Conservation (phyloP, 1,140 invertebrate genomes). For the Drosophila biarmipes region DNA sequence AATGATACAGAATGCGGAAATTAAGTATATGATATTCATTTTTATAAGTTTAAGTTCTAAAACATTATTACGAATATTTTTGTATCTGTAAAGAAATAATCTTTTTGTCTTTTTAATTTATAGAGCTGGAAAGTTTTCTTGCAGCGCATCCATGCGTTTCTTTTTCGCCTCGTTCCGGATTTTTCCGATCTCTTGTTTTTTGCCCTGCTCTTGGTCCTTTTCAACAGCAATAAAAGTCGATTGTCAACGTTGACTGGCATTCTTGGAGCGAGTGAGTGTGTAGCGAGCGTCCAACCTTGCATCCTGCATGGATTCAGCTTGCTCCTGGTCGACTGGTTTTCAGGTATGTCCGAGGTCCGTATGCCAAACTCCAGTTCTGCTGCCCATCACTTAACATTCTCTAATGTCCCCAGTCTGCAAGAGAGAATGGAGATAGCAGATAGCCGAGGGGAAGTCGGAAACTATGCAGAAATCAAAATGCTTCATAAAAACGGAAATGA, state of each 20-base stretch:
- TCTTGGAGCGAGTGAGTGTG: constrained; percentile 29
- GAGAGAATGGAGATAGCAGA: not conserved
- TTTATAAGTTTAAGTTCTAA: not conserved
- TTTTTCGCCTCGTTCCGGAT: constrained; percentile 4
- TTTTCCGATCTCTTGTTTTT: constrained; percentile 5
- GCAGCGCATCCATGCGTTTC: not conserved
- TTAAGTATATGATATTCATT: too few species aligned
- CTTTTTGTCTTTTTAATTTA: too few species aligned
- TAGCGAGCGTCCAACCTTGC: constrained; percentile 39
- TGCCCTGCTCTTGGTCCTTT: constrained; percentile 26
- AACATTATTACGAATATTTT: too few species aligned
- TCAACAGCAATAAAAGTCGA: constrained; percentile 78
- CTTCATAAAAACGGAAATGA: constrained; percentile 76
- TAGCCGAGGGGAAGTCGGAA: constrained; percentile 6
- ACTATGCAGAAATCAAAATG: constrained; percentile 73
- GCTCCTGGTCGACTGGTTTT: constrained; percentile 36
- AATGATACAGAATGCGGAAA: too few species aligned
- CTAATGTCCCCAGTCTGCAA: constrained; percentile 26
- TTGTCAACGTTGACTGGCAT: constrained; percentile 68
- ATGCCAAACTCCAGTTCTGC: constrained; percentile 12
- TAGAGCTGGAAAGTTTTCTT: not conserved
- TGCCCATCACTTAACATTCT: constrained; percentile 69
- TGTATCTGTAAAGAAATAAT: too few species aligned
- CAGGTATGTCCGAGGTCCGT: constrained; percentile 39
- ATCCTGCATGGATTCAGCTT: constrained; percentile 15